A percentile compares a stretch with the other conserved stretches of the same genome.
phyloP scores from a whole-genome alignment of 2,113 vertebrate genomes.

The Raja brachyura region DNA sequence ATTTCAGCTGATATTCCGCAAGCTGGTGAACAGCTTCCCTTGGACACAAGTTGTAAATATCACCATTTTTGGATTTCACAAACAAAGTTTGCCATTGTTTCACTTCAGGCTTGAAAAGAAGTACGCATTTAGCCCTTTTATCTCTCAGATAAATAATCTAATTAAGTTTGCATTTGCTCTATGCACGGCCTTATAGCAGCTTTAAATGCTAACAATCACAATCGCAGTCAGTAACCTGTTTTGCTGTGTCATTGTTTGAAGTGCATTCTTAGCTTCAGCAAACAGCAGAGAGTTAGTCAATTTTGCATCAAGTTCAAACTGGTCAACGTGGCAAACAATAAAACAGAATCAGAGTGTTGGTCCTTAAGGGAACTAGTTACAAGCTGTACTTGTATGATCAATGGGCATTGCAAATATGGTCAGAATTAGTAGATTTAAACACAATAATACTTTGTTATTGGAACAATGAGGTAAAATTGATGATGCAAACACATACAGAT shows the following conservation, averaged over 20 bases:
- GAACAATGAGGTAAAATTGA: background rate
- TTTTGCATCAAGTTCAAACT: no score
- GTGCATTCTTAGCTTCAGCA: background rate
- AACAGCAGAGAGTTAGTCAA: no score
- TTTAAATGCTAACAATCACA: background rate
- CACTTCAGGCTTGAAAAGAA: background rate
- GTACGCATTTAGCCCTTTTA: background rate
- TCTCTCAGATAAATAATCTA: background rate
- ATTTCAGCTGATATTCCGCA: slow-evolving; percentile 44
- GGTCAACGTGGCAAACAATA: background rate
- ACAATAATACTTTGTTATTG: background rate
- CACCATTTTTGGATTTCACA: slow-evolving; percentile 41
- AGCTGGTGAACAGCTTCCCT: slow-evolving; percentile 41
- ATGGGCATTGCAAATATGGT: background rate
- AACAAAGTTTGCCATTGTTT: slow-evolving; percentile 43
- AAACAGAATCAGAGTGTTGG: background rate
- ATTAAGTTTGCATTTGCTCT: background rate
- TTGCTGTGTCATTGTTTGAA: background rate
- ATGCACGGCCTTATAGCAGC: background rate
- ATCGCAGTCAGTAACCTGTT: background rate
- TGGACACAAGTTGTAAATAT: slow-evolving; percentile 41
- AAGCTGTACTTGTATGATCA: background rate
- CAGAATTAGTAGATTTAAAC: background rate
- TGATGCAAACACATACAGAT: background rate
- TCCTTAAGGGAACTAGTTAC: background rate